A percentile compares a stretch with the other conserved stretches of the same genome.
phyloP scores from a whole-genome alignment of 2,113 vertebrate genomes.

The Podilymbus podiceps region DNA sequence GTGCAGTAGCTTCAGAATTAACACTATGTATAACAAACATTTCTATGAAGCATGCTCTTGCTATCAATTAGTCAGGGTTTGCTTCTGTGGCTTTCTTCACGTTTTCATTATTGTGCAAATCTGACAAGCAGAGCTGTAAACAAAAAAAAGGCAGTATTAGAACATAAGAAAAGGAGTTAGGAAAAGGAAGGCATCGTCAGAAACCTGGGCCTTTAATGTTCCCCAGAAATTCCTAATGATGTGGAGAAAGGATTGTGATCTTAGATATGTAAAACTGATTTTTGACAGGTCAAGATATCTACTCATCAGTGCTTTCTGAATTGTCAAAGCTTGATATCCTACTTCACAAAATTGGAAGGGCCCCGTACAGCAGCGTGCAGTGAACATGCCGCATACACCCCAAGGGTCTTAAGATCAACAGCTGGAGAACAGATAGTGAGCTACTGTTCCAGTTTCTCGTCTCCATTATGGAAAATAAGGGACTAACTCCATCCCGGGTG shows the following conservation, averaged over 20 bases:
- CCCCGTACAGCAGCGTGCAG: background rate
- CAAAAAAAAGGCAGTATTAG: background rate
- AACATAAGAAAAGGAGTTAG: background rate
- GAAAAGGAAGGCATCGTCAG: background rate
- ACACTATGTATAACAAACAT: background rate
- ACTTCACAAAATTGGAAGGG: background rate
- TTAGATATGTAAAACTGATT: background rate
- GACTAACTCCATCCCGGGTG: background rate
- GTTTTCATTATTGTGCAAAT: background rate
- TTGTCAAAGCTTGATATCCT: background rate
- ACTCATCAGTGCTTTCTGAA: background rate
- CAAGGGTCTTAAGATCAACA: background rate
- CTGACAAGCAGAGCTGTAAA: background rate
- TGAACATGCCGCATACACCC: background rate
- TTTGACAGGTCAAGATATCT: background rate
- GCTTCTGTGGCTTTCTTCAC: background rate
- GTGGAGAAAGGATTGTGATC: background rate
- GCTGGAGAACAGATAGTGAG: background rate
- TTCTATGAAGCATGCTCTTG: background rate
- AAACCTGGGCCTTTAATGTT: background rate
- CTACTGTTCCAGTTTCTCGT: background rate
- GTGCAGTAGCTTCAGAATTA: conserved; percentile 18
- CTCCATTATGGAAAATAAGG: background rate
- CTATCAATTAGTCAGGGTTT: conserved; percentile 41
- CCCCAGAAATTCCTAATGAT: background rate